Base-by-base conservation (phyloP, 2,113 vertebrate genomes). In the Cynopterus brachyotis region DNA sequence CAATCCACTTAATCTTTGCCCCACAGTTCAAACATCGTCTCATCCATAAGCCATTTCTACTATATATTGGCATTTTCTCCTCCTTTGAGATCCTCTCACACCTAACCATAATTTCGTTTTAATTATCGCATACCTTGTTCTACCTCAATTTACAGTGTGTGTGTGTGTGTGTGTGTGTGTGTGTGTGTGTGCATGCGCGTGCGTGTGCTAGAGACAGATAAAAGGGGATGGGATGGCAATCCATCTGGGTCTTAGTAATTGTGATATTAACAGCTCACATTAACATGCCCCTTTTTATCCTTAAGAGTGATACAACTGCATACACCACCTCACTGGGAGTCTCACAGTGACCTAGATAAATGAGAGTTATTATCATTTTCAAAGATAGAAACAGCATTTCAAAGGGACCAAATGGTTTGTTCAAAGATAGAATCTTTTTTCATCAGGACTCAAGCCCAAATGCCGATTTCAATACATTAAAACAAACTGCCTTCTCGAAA, bases 351-450 rank as follows among this genome's bases (percentile, higher is more conserved):
- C 20, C 10, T 16, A 80, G 60, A 72, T 32, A 30, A 73, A 57
- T 19, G 12, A n/a, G 2, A 92, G 4, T 91, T 60, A 62, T 50
- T 90, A 16, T 76, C 64, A 76, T 90, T 80, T 80, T 84, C 32
- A 66, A 69, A 81, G 12, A 69, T 50, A 91, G 40, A 67, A 79
- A 75, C 57, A 94, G 16, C 2, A 35, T 59, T 8, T 81, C 13
- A 37, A 83, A 53, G 57, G 3, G 13, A 8, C 0, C 81, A 92
- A 91, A 47, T 32, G 6, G 4, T n/a, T 94, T 69, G 28, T 55
- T 80, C 47, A 94, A 15, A 81, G 16, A 30, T 30, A 85, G 11
- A 84, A 37, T 37, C 3, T 57, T 70, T 94, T 91, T 70, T 55
- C 40, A 37, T 60, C 10, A 66, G 0, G 66, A 93, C 32, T 84